Conservation (phyloP, 2,113 vertebrate species). For the Ammodramus savannarum region DNA sequence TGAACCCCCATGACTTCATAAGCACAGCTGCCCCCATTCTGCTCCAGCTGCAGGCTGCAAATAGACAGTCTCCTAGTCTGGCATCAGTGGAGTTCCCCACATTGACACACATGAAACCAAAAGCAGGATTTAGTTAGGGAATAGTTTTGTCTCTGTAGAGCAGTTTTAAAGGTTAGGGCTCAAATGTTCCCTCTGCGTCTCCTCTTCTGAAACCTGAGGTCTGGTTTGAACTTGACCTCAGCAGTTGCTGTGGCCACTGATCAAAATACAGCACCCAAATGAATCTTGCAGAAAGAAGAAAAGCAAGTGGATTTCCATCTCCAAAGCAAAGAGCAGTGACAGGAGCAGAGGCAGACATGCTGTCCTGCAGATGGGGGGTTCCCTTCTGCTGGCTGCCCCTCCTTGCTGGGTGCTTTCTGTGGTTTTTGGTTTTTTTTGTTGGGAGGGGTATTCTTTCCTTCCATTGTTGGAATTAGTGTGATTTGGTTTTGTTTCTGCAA, state of each 20-base stretch:
- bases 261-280: not conserved
- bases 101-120: not conserved
- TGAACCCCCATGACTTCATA: not conserved
- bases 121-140: not conserved
- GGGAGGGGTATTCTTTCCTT: not conserved
- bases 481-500: not conserved
- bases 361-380: not conserved
- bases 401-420: not conserved
- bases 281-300: not conserved
- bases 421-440: not conserved
- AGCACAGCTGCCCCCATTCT: not conserved
- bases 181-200: not conserved
- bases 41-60: not conserved
- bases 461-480: not conserved
- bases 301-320: not conserved
- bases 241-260: not conserved
- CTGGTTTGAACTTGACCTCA: not conserved
- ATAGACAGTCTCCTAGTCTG: not conserved
- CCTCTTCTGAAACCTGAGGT: not conserved
- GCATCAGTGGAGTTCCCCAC: not conserved
- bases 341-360: not conserved
- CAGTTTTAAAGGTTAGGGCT: not conserved
- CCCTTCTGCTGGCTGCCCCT: not conserved
- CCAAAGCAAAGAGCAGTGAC: not conserved
- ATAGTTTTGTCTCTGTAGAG: not conserved